Evolutionary conservation across 2,113 vertebrate species (phyloP), one percentile per base, ranked within the genome.

Genomic region (Ageneiosus marmoratus): DNA sequence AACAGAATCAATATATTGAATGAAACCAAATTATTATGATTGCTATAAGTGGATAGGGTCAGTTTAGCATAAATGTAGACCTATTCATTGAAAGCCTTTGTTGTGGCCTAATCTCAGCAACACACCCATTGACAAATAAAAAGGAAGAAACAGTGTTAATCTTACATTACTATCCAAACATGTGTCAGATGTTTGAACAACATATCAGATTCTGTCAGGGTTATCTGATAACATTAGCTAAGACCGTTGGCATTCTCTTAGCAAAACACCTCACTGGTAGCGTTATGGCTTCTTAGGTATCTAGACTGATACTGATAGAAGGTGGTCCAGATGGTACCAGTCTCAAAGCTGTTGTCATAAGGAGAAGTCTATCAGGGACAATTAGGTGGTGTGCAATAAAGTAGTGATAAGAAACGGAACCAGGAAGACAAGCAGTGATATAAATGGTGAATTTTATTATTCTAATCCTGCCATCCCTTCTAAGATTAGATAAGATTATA

Each of bases 381-480:
- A 44, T 75, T 65, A 67, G 22, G 63, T 50, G 63, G 24, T 48
- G 74, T 58, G 48, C 62, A 83, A 77, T 83, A 77, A 77, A 83
- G 4, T 41, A 12, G 62, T 32, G 77, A 83, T 80, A 83, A 83
- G 76, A 76, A 50, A 80, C n/a, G 60, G 50, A 83, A 75, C 58
- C 80, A 74, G 58, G 60, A 74, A 44, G 27, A 60, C 22, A 16
- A 83, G 22, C 63, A 46, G 69, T 50, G 41, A 75, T n/a, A 80
- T 86, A 80, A 86, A 51, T 18, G 67, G 8, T 51, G 37, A 67
- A 75, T 76, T 20, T 4, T 37, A 4, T 9, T 37, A 27, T 12
- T n/a, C 34, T 12, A 72, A 16, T 2, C 24, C 76, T 67, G 27
- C 65, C 50, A 48, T 24, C 22, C 3, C n/a, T 13, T 65, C 53